Conservation (phyloP, 2,797 vertebrate genomes). For the Natrix natrix region DNA sequence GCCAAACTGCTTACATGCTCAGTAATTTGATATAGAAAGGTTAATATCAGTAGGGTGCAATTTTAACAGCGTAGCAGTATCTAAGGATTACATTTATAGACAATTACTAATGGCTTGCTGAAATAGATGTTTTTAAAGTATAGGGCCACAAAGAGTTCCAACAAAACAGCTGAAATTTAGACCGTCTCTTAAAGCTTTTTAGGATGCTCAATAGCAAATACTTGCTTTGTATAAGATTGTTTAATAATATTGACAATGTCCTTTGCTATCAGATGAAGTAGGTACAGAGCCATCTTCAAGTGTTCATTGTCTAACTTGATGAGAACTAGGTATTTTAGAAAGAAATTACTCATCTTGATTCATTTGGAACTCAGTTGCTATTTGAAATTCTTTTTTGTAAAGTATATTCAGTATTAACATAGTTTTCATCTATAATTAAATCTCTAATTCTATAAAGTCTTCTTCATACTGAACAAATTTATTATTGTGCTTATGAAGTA, state of each 20-base stretch:
- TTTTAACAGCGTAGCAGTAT: not conserved
- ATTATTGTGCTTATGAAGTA: not conserved
- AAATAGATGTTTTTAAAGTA: not conserved
- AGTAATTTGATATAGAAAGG: not conserved
- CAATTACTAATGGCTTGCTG: not conserved
- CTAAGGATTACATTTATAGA: not conserved
- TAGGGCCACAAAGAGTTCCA: not conserved
- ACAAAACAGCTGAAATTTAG: not conserved
- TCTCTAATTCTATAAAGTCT: not conserved
- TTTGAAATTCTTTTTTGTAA: not conserved
- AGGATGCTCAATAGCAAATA: not conserved
- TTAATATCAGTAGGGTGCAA: not conserved
- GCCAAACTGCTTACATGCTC: not conserved
- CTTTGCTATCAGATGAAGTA: not conserved
- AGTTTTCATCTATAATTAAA: not conserved
- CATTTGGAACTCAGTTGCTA: not conserved
- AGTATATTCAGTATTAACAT: not conserved
- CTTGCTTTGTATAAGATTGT: not conserved
- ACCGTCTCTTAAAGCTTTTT: not conserved
- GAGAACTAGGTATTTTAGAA: not conserved
- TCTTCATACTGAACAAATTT: not conserved
- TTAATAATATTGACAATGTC: not conserved
- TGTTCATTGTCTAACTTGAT: not conserved
- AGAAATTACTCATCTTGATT: not conserved
- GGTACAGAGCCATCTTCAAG: not conserved